A percentile compares a stretch with the other conserved stretches of the same genome.
Conservation (phyloP, 2,113 vertebrate species). For the Tetrax tetrax region DNA sequence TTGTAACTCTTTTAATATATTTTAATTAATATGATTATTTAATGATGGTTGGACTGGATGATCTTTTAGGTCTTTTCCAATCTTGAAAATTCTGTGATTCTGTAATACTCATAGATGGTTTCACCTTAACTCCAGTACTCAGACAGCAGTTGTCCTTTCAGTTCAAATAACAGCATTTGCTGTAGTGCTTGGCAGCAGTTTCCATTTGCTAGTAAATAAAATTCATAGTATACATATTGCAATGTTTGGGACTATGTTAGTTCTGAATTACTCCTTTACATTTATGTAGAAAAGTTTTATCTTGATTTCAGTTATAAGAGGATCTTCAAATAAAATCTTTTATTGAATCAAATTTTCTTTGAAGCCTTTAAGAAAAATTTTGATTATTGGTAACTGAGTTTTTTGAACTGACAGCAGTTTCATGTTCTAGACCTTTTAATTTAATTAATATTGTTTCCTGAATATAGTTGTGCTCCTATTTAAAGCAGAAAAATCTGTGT, state of each 20-base stretch:
- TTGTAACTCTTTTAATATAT: not conserved
- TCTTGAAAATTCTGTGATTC: too few species aligned
- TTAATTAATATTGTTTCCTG: not conserved
- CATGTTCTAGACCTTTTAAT: not conserved
- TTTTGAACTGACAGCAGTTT: not conserved
- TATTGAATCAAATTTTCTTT: not conserved
- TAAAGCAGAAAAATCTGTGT: not conserved
- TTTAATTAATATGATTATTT: not conserved
- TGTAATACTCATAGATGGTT: not conserved
- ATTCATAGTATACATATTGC: not conserved
- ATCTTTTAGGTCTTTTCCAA: too few species aligned
- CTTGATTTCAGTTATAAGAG: not conserved
- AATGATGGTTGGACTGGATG: too few species aligned
- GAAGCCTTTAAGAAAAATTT: not conserved
- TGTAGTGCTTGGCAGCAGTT: not conserved
- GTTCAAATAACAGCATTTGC: not conserved
- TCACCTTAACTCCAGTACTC: not conserved
- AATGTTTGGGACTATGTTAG: not conserved
- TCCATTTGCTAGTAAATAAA: not conserved
- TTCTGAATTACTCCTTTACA: not conserved
- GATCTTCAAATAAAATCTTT: not conserved
- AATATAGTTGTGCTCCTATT: not conserved
- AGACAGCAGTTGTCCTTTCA: not conserved
- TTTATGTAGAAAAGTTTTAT: not conserved
- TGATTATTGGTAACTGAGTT: not conserved